phyloP scores from a whole-genome alignment of 2,888 invertebrate genomes.

The Teleiodes luculella region DNA sequence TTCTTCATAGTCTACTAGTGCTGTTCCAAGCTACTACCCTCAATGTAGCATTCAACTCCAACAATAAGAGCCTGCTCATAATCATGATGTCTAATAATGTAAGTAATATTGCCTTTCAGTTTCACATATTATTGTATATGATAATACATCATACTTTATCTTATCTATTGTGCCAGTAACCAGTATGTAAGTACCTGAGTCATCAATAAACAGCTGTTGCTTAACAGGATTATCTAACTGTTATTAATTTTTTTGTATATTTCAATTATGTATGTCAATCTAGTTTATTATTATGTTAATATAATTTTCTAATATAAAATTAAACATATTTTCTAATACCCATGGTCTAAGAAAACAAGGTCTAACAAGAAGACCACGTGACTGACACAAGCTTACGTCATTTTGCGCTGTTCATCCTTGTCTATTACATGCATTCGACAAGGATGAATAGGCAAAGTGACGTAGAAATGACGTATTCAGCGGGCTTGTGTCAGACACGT shows the following conservation, averaged over 20 bases:
- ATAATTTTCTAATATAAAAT: no score
- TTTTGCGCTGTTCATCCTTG: no score
- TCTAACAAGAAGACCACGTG: no score
- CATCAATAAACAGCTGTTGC: neutral
- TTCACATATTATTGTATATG: neutral
- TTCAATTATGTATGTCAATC: neutral
- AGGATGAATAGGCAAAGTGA: no score
- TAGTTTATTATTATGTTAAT: no score
- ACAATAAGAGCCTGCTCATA: slow-evolving; percentile 97
- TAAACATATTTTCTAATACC: no score
- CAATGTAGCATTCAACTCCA: slow-evolving; percentile 99
- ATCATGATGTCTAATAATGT: slow-evolving; percentile 99
- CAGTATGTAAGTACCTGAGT: neutral
- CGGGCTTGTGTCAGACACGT: no score
- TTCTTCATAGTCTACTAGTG: slow-evolving; percentile 92
- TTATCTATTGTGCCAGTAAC: neutral
- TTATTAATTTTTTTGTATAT: neutral
- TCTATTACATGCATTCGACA: no score
- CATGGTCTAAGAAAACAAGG: no score
- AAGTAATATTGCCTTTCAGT: slow-evolving; percentile 63
- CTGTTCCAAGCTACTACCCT: slow-evolving; percentile 98
- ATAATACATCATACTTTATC: neutral
- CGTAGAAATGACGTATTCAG: no score
- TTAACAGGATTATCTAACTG: neutral
- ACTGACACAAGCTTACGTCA: no score